These are phyloP conservation scores for Aptenodytes patagonicus DNA, from an alignment of 2,113 vertebrate species.

Conservation along the genomic window DNA sequence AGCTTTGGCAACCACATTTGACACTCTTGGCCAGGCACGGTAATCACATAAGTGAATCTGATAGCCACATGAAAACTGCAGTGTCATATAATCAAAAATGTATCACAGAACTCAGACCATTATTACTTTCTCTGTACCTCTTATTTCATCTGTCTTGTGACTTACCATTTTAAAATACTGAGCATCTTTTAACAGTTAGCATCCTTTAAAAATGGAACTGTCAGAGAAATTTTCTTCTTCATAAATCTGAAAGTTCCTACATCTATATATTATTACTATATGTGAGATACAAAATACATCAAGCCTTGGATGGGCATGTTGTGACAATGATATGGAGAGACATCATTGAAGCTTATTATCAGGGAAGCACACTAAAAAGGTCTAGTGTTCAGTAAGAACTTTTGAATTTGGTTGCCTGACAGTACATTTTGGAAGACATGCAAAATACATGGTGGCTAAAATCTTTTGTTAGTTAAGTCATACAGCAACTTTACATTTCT, in stretches of 20 bases:
- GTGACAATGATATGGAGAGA: background rate
- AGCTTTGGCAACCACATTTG: background rate
- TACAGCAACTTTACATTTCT: background rate
- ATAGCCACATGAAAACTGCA: background rate
- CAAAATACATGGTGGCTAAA: background rate
- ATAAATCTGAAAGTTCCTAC: constrained; percentile 2
- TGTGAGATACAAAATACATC: background rate
- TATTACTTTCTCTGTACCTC: background rate
- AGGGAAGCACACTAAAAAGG: background rate
- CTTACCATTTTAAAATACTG: constrained; percentile 6
- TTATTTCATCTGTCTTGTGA: background rate
- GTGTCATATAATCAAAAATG: background rate
- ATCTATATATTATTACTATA: background rate
- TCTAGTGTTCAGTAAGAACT: constrained; percentile 8
- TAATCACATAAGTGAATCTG: background rate
- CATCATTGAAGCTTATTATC: constrained; percentile 1
- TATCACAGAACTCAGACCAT: background rate
- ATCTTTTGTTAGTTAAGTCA: background rate
- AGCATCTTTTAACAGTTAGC: background rate
- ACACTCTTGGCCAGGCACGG: background rate
- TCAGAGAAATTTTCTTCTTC: constrained; percentile 31
- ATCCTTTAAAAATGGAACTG: constrained; percentile 18
- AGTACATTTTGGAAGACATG: background rate
- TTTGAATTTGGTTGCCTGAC: background rate
- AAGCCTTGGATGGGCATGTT: background rate